Base-by-base conservation (phyloP, 2,888 invertebrate genomes). In the Lasioglossum vierecki region DNA sequence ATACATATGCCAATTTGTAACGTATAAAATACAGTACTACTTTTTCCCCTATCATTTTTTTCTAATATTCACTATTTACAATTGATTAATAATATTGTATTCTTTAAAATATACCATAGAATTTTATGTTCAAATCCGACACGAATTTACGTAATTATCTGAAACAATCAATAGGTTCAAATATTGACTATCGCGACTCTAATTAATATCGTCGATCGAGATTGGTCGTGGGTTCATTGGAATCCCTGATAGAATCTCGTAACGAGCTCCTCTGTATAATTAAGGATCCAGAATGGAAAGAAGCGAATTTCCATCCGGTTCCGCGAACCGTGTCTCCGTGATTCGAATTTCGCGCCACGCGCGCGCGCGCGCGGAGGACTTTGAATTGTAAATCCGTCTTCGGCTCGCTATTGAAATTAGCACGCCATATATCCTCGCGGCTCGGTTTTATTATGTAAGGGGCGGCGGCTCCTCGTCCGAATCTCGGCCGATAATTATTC, bases 401-500 rank as follows among this genome's bases (percentile, higher is more conserved):
- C 57, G 74, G 57, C 18, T 39, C 49, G 49, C 76, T 83, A 88
- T 89, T 90, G 53, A 86, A 90, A 90, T 89, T 82, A 75, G 80
- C 83, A 46, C 79, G 49, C 70, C 80, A 71, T 84, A 77, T 68
- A 81, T 82, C 83, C 76, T 30, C 26, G 83, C 15, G 68, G 70
- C 75, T 13, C 26, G 30, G 60, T 89, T 68, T 66, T 80, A 78
- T 89, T 87, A 87, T 84, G 83, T 87, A 83, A 83, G 87, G 77
- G 8, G 68, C 30, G 53, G 68, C n/a, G 53, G 70, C 66, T 60
- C 35, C 44, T 63, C 75, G 74, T 66, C 44, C 71, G 81, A 80
- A 80, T 88, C 82, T 80, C 71, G 68, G 68, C 13, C n/a, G 89
- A 80, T 88, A 84, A 86, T 89, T 89, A 89, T 89, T 89, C 90